Evolutionary conservation across 1,140 invertebrate genomes (phyloP).

Genomic region (Hirudo medicinalis): DNA sequence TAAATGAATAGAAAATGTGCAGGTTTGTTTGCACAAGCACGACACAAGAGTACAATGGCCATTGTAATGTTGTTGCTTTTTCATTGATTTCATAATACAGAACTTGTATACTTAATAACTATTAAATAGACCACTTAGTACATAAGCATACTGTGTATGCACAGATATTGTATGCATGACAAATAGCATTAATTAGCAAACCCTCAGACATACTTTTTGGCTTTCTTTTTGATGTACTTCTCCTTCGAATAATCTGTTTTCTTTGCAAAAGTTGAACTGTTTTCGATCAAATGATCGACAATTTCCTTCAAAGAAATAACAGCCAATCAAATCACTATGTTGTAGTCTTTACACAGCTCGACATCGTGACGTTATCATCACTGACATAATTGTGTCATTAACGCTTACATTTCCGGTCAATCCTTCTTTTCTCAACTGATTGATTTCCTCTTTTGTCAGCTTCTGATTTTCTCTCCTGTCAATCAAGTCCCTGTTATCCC

Average conservation of each 20-base stretch:
- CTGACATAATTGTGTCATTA: slow-evolving; percentile 1
- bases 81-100: too few species aligned
- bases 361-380: neutral
- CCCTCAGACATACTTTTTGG: slow-evolving; percentile 61
- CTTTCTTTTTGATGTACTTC: slow-evolving; percentile 86
- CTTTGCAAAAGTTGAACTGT: slow-evolving; percentile 62
- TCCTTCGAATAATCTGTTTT: slow-evolving; percentile 86
- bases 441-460: slow-evolving; percentile 66
- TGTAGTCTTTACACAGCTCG: neutral
- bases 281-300: slow-evolving; percentile 68
- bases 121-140: too few species aligned
- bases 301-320: slow-evolving; percentile 49
- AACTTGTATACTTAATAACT: too few species aligned
- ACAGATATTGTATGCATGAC: neutral
- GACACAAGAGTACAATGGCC: too few species aligned
- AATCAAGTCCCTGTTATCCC: slow-evolving; percentile 68
- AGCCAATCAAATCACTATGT: slow-evolving; percentile 11
- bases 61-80: too few species aligned
- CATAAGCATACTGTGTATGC: neutral
- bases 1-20: too few species aligned
- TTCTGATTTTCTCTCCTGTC: slow-evolving; percentile 75
- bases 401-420: slow-evolving; percentile 48
- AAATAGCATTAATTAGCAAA: neutral
- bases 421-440: slow-evolving; percentile 57
- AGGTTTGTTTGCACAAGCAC: too few species aligned